Percentiles rank a stretch among this genome's conserved stretches.
Evolutionary conservation across 2,888 invertebrate genomes (phyloP).

Genomic region (Ashinkailepas kermadecensis): DNA sequence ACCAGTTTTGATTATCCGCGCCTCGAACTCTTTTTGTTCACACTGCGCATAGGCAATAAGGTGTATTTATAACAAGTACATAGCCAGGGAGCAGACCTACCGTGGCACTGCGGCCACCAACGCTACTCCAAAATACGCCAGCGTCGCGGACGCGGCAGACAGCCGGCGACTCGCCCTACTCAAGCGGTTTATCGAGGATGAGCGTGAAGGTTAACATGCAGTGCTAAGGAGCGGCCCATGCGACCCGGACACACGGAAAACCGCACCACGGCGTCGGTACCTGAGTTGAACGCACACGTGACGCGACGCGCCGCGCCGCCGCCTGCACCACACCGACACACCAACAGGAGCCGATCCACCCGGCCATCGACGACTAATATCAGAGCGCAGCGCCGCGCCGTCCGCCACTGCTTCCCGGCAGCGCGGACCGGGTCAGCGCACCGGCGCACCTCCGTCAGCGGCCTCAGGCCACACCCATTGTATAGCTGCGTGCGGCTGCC

Average conservation of each 20-base stretch:
- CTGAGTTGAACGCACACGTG: background rate
- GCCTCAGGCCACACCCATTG: too few species aligned
- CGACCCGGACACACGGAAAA: background rate
- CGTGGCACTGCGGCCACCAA: background rate
- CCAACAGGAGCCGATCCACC: too few species aligned
- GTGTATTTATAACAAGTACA: constrained; percentile 15
- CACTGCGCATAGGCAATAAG: background rate
- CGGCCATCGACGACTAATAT: too few species aligned
- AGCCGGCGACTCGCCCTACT: background rate
- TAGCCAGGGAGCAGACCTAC: background rate
- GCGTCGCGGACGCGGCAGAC: too few species aligned
- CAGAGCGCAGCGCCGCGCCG: too few species aligned
- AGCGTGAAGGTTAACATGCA: background rate
- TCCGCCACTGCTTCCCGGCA: too few species aligned
- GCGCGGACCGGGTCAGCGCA: too few species aligned
- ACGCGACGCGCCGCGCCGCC: background rate
- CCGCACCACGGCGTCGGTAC: background rate
- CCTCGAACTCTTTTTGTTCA: too few species aligned
- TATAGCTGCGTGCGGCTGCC: too few species aligned
- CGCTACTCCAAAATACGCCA: background rate
- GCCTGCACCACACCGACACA: background rate
- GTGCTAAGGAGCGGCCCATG: background rate
- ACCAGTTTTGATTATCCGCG: too few species aligned
- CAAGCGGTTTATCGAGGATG: background rate
- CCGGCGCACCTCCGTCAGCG: too few species aligned